A percentile compares a stretch with the other conserved stretches of the same genome.
These are phyloP conservation scores for Gobio gobio DNA, from an alignment of 2,113 vertebrate species.

Conservation along the genomic window DNA sequence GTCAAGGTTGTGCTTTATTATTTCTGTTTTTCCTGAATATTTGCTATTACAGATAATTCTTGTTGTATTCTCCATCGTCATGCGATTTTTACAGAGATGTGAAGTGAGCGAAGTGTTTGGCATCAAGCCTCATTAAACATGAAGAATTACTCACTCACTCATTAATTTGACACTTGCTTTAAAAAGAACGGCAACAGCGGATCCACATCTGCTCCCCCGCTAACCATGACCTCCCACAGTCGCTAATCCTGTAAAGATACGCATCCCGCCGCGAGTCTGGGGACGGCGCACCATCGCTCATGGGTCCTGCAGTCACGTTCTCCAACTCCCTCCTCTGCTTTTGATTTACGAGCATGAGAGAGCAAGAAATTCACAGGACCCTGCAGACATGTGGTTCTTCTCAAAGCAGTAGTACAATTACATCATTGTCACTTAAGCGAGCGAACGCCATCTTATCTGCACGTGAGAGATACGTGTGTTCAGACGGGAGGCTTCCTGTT, in stretches of 20 bases:
- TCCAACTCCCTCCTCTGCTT: constrained; percentile 20
- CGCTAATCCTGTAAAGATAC: constrained; percentile 18
- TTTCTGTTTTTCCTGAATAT: no score
- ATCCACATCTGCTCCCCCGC: neutral
- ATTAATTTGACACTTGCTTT: neutral
- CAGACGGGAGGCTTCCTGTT: constrained; percentile 23
- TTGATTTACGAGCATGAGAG: constrained; percentile 41
- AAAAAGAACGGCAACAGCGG: neutral
- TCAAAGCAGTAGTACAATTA: constrained; percentile 67
- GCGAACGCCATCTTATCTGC: constrained; percentile 60
- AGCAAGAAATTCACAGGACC: constrained; percentile 49
- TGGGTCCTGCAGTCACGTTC: constrained; percentile 4
- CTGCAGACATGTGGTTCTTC: constrained; percentile 63
- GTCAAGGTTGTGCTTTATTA: no score
- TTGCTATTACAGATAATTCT: no score
- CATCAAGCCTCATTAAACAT: neutral
- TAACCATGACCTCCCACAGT: neutral
- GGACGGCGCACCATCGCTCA: neutral
- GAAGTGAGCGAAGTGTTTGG: neutral
- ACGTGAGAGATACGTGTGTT: neutral
- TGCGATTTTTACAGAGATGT: no score
- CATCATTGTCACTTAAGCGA: constrained; percentile 73
- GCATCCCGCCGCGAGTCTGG: neutral
- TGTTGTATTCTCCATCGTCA: no score
- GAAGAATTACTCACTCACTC: no score